Evolutionary conservation across 2,113 vertebrate genomes (phyloP).

Genomic region (Microcebus lehilahytsara): DNA sequence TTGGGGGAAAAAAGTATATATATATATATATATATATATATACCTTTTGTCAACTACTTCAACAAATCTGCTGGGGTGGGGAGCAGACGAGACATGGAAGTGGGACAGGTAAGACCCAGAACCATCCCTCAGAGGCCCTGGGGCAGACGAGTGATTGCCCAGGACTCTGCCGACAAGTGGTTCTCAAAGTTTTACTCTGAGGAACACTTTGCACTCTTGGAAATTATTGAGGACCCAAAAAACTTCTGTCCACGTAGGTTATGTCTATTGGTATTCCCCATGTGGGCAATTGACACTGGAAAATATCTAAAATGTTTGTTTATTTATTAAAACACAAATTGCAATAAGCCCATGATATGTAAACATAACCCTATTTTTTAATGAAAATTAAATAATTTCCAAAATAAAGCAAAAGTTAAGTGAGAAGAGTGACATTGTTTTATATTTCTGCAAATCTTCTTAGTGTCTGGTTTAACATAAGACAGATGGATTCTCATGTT

Average conservation of each 20-base stretch:
- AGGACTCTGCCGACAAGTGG: accelerated
- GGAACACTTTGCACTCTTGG: neutral
- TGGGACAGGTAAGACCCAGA: accelerated
- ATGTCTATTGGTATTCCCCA: neutral
- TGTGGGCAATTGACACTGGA: neutral
- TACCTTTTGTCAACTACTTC: neutral
- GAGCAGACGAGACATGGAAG: neutral
- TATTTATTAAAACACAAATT: neutral
- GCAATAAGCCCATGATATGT: neutral
- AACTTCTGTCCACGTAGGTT: accelerated
- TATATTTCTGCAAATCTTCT: neutral
- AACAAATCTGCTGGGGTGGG: too few species aligned
- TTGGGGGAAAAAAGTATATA: too few species aligned
- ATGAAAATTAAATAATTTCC: neutral
- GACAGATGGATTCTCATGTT: neutral
- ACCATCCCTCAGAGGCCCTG: accelerated
- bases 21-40: too few species aligned
- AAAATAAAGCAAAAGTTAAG: neutral
- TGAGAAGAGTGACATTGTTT: neutral
- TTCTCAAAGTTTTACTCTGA: neutral
- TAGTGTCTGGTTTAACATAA: neutral
- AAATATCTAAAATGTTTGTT: neutral
- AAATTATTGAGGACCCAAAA: neutral
- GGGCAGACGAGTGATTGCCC: too few species aligned
- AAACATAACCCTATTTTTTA: constrained; percentile 17